Evolutionary conservation across 2,888 invertebrate genomes (phyloP), one percentile per base, ranked within the genome.

Genomic region (Eristalis arbustorum): DNA sequence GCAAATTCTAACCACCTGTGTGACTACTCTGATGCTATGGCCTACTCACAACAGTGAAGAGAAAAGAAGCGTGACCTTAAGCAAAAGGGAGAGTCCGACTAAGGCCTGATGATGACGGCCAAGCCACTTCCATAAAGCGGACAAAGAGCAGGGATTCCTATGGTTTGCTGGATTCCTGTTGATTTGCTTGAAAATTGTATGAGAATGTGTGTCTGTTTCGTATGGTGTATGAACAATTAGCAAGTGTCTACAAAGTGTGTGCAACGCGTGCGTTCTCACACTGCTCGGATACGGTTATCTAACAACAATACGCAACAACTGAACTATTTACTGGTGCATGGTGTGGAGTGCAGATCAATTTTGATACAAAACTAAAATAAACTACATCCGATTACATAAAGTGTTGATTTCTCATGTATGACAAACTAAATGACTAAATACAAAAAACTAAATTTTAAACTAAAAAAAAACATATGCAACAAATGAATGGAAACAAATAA

Each of bases 371-470:
- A 49, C 18, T 8, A 49, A 49, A 49, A 31, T 4, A 10, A 18
- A 18, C 8, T 49, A 49, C n/a, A 18, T 49, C 49, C 18, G 18
- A 49, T 49, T 49, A 49, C 49, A 49, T 49, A 49, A 49, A 8
- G 49, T 57, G 5, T 37, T 31, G 31, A 5, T n/a, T 74, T 62
- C 23, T 67, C 23, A 34, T 79, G 61, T 66, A 40, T 18, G 57
- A 13, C 49, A 18, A 28, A 75, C 66, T 62, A 37, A 79, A 82
- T 25, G 80, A 78, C 74, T 73, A 80, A 71, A 66, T 61, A 79
- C 69, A 82, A 85, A 69, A 82, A 85, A 69, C 22, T 62, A 82
- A 66, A 73, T 75, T 80, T n/a, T 28, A 59, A 14, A 59, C 14
- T 25, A 80, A 88, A 57, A 72, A 62, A 74, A 62, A 69, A 18